Percentiles rank a stretch among this genome's conserved stretches.
Conservation (phyloP, 2,113 vertebrate species). For the Ochotona curzoniae region DNA sequence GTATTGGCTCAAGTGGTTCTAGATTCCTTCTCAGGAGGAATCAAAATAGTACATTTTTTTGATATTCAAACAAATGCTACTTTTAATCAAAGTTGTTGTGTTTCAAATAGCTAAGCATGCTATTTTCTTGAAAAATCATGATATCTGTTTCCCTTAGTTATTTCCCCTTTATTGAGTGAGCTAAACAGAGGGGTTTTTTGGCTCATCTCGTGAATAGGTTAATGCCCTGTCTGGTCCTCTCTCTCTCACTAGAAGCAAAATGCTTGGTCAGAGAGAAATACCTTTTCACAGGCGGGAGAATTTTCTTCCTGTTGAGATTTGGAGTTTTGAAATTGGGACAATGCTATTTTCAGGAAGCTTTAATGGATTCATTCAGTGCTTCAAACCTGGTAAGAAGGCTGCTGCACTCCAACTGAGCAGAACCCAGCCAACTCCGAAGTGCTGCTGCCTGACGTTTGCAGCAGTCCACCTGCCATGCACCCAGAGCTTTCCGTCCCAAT, state of each 20-base stretch:
- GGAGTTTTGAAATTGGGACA: conserved; percentile 68
- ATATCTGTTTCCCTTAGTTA: not conserved
- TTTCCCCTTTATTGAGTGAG: not conserved
- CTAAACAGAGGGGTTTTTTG: not conserved
- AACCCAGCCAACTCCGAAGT: conserved; percentile 61
- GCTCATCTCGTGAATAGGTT: not conserved
- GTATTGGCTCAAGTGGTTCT: not conserved
- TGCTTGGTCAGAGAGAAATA: conserved; percentile 44
- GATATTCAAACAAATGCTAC: not conserved
- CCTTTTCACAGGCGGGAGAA: not conserved
- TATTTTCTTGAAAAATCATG: conserved; percentile 25
- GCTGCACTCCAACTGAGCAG: conserved; percentile 62
- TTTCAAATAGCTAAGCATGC: not conserved
- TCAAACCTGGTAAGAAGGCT: conserved; percentile 65
- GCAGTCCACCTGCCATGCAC: conserved; percentile 56
- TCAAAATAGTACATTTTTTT: not conserved
- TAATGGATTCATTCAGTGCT: conserved; percentile 47
- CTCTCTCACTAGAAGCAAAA: conserved; percentile 13
- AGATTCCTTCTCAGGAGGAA: conserved; percentile 25
- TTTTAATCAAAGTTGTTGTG: conserved; percentile 25
- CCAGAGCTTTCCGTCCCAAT: not conserved
- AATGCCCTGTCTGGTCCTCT: not conserved
- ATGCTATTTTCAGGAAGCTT: conserved; percentile 60
- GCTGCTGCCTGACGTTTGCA: not conserved
- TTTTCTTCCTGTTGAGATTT: conserved; percentile 61